A percentile compares a stretch with the other conserved stretches of the same genome.
These are phyloP conservation scores for Scomber colias DNA, from an alignment of 2,113 vertebrate genomes.

Conservation along the genomic window DNA sequence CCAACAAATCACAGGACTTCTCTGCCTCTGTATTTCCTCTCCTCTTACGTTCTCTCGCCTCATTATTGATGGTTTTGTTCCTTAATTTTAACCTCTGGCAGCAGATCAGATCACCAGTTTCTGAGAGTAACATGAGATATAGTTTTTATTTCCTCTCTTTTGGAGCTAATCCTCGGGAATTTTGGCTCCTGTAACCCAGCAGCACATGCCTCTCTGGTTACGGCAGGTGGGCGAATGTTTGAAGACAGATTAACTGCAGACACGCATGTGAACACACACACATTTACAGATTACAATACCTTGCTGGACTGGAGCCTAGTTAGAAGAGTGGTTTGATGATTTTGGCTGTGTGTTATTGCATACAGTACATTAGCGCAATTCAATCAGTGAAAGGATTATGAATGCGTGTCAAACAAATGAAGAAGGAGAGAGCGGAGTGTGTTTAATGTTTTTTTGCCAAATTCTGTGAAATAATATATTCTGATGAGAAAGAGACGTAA, in stretches of 20 bases:
- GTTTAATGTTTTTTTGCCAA: constrained; percentile 14
- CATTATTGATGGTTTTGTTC: constrained; percentile 65
- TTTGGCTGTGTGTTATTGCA: constrained; percentile 31
- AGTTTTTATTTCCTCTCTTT: not conserved
- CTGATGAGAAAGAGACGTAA: constrained; percentile 18
- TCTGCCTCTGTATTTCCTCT: constrained; percentile 35
- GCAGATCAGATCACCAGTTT: constrained; percentile 52
- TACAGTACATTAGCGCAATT: constrained; percentile 29
- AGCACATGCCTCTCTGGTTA: constrained; percentile 30
- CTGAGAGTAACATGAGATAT: constrained; percentile 54
- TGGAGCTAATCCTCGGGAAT: constrained; percentile 42
- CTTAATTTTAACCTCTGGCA: constrained; percentile 53
- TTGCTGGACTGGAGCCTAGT: constrained; percentile 32
- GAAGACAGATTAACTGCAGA: constrained; percentile 37
- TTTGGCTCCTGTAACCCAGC: constrained; percentile 20
- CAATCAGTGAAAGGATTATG: constrained; percentile 24
- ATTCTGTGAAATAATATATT: constrained; percentile 26
- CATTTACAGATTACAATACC: constrained; percentile 25
- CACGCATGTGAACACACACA: not conserved
- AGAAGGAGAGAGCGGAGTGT: not conserved
- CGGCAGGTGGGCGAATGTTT: constrained; percentile 43
- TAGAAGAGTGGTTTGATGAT: constrained; percentile 15
- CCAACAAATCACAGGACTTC: constrained; percentile 63
- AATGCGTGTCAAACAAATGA: constrained; percentile 29
- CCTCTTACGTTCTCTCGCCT: constrained; percentile 34